Base-by-base conservation (phyloP, 2,888 invertebrate species). In the Brassicogethes aeneus region DNA sequence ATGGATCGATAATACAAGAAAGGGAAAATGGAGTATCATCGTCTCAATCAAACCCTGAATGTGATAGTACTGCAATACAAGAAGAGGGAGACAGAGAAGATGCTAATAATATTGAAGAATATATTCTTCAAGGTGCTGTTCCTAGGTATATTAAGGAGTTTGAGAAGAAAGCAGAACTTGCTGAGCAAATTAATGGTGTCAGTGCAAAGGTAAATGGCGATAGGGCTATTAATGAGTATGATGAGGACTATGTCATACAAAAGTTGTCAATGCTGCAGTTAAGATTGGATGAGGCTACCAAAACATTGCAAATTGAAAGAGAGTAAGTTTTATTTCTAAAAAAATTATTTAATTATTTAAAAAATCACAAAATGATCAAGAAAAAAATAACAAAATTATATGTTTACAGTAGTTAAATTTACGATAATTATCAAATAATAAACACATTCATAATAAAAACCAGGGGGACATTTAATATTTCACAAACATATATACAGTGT, bases 201-300 rank as follows among this genome's bases (percentile, higher is more conserved):
- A 53, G 17, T 2, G 39, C 31, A 17, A 61, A 58, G 41, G 48
- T 61, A 39, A 55, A 50, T 51, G 65, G 65, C 45, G 60, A 62
- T 29, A 67, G 64, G 5, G 68, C 68, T 42, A 66, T 68, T 48
- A 65, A 65, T 16, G 72, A 73, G 29, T 71, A 68, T 34, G 74
- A 75, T 46, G 75, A 79, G 45, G 80, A 81, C 46, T 74, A 74
- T 55, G 61, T 77, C 30, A 57, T 75, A 42, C 77, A 80, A 50
- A 79, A 79, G 60, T 69, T 80, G 55, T 77, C 79, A 1, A 75
- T 79, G 74, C 58, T 85, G 33, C 81, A 84, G 58, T 64, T 81
- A 43, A 72, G 81, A 52, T 61, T 86, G 17, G 85, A 86, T 43
- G 86, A 87, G 61, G 79, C 84, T 2, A 79, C 80, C 10, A 83